phyloP scores from a whole-genome alignment of 1,140 invertebrate species.

The Bombus sibiricus region DNA sequence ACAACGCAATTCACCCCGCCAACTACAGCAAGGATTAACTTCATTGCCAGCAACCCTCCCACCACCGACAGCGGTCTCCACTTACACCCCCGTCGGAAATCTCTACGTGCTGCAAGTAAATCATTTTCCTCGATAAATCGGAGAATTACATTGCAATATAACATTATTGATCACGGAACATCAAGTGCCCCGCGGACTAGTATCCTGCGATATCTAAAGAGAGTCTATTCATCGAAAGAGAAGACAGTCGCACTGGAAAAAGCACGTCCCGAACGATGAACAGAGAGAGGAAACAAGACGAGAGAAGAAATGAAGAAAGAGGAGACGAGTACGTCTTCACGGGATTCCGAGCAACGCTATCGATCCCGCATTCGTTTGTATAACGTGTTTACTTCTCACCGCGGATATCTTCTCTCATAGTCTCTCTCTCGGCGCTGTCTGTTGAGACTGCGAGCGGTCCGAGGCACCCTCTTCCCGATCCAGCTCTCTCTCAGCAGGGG shows the following conservation, averaged over 20 bases:
- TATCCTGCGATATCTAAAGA: too few relatives aligned
- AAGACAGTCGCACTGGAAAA: neutral
- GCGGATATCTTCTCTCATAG: slow-evolving; percentile 68
- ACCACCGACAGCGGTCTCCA: neutral
- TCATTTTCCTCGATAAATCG: slow-evolving; percentile 6
- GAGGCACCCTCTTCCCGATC: slow-evolving; percentile 60
- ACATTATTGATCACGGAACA: slow-evolving; percentile 28
- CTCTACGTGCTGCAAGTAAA: neutral
- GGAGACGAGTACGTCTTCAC: neutral
- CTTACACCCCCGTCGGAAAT: neutral
- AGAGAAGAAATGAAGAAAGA: neutral
- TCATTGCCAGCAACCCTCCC: neutral
- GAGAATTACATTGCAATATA: neutral
- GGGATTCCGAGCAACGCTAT: slow-evolving; percentile 54
- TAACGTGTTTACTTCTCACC: slow-evolving; percentile 76
- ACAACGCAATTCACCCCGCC: neutral
- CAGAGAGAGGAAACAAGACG: neutral
- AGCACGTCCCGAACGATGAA: neutral
- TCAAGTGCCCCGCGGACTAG: too few relatives aligned
- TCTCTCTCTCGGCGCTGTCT: slow-evolving; percentile 37
- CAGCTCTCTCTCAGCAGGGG: slow-evolving; percentile 67
- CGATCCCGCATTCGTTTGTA: slow-evolving; percentile 72
- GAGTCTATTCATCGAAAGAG: too few relatives aligned
- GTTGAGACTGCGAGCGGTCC: slow-evolving; percentile 41
- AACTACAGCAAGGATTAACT: neutral